These are phyloP conservation scores for Tethya wilhelma DNA, from an alignment of 37 sponge, comb jelly and placozoan genomes.

Conservation along the genomic window DNA sequence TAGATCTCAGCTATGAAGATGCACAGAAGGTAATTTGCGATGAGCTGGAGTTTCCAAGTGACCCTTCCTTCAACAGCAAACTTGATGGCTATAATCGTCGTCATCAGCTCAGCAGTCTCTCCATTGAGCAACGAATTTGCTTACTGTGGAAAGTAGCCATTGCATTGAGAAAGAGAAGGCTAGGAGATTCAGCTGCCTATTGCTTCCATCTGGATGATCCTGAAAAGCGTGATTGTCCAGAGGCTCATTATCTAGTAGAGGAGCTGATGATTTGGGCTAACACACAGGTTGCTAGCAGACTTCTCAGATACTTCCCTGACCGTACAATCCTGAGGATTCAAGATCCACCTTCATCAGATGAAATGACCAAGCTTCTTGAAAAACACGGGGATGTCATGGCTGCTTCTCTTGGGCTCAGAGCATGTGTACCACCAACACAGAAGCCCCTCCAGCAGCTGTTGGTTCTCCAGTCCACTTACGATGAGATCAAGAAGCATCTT, in stretches of 20 bases:
- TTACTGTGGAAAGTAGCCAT: slow-evolving; percentile 32
- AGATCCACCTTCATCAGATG: not conserved
- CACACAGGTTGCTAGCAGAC: slow-evolving; percentile 33
- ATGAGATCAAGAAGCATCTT: not conserved
- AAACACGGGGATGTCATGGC: slow-evolving; percentile 3
- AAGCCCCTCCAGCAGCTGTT: not conserved
- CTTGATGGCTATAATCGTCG: not conserved
- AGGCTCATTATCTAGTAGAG: slow-evolving; percentile 49
- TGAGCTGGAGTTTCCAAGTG: no score
- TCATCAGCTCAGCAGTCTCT: no score
- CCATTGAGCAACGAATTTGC: not conserved
- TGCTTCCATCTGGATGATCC: slow-evolving; percentile 1
- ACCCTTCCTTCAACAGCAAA: not conserved
- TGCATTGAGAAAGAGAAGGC: slow-evolving; percentile 18
- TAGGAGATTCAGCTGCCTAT: slow-evolving; percentile 28
- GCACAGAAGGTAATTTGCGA: slow-evolving; percentile 14
- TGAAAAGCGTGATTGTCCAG: not conserved
- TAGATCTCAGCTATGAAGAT: slow-evolving; percentile 14
- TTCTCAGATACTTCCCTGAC: not conserved
- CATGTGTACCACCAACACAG: not conserved
- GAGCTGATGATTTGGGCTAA: slow-evolving; percentile 73
- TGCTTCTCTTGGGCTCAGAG: not conserved
- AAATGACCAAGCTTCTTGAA: not conserved
- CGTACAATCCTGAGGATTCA: slow-evolving; percentile 21
- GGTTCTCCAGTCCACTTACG: not conserved